A percentile compares a stretch with the other conserved stretches of the same genome.
These are phyloP conservation scores for Hiodon alosoides DNA, from an alignment of 2,113 vertebrate genomes.

Conservation along the genomic window DNA sequence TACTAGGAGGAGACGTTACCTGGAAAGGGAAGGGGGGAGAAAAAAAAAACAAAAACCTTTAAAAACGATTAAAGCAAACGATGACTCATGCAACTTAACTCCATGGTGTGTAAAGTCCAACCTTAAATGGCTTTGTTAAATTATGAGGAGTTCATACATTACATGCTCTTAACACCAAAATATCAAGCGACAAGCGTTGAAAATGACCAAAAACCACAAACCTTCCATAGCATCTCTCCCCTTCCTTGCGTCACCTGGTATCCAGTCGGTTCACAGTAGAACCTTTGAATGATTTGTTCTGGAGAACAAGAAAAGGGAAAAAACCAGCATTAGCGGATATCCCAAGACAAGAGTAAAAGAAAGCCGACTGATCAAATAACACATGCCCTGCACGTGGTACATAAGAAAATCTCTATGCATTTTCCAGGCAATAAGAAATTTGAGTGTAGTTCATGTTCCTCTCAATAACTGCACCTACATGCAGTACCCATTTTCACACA, in stretches of 20 bases:
- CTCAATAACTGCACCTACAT: too few relatives aligned
- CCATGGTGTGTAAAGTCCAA: too few relatives aligned
- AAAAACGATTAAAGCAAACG: neutral
- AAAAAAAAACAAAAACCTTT: neutral
- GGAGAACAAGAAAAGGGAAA: neutral
- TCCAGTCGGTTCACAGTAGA: constrained; percentile 40
- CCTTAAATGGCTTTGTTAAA: neutral
- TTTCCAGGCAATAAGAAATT: too few relatives aligned
- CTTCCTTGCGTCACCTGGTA: constrained; percentile 48
- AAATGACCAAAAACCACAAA: constrained; percentile 25
- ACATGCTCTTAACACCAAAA: neutral
- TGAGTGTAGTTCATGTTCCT: too few relatives aligned
- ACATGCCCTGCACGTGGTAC: neutral
- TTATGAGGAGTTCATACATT: too few relatives aligned
- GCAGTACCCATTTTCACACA: too few relatives aligned
- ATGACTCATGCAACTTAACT: too few relatives aligned
- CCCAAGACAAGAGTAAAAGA: neutral
- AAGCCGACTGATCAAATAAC: neutral
- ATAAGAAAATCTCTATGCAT: too few relatives aligned
- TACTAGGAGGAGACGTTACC: constrained; percentile 27
- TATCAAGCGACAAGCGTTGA: neutral
- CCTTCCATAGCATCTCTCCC: constrained; percentile 34
- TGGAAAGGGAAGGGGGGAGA: constrained; percentile 3
- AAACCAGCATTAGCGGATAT: neutral
- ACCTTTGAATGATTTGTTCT: constrained; percentile 64